phyloP scores from a whole-genome alignment of 2,113 vertebrate species.

The Indicator indicator region DNA sequence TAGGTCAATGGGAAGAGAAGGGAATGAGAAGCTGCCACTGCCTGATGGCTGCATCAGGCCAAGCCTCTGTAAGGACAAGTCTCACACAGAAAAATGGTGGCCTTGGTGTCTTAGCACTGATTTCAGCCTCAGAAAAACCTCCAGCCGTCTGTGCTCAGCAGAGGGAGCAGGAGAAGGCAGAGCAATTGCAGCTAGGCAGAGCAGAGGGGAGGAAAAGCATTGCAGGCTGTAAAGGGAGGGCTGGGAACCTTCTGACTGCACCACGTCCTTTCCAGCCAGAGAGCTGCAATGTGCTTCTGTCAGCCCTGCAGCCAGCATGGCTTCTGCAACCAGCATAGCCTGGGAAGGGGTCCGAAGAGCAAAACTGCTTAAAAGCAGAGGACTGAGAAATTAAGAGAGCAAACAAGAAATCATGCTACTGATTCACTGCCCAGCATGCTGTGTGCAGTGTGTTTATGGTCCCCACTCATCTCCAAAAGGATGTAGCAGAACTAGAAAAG shows the following conservation, averaged over 20 bases:
- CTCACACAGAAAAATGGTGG: fast-evolving
- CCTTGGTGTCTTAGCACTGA: neutral
- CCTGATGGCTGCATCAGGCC: neutral
- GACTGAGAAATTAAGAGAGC: neutral
- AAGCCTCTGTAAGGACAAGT: neutral
- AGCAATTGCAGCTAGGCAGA: neutral
- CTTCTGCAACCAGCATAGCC: neutral
- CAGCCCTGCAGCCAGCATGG: neutral
- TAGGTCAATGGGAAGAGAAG: neutral
- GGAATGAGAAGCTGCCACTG: fast-evolving
- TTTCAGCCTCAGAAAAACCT: neutral
- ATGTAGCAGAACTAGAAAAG: neutral
- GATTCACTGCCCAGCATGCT: neutral
- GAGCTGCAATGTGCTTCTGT: slow-evolving; percentile 17
- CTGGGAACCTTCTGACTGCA: neutral
- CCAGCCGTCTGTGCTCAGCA: neutral
- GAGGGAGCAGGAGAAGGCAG: neutral
- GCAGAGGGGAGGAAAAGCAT: neutral
- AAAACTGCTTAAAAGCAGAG: neutral
- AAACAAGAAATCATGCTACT: fast-evolving
- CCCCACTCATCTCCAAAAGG: neutral
- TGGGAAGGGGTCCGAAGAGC: neutral
- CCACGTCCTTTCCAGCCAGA: neutral
- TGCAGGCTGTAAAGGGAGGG: neutral
- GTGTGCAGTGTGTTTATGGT: neutral